Evolutionary conservation across 1,140 invertebrate genomes (phyloP).

Genomic region (Dendroctonus ponderosae): DNA sequence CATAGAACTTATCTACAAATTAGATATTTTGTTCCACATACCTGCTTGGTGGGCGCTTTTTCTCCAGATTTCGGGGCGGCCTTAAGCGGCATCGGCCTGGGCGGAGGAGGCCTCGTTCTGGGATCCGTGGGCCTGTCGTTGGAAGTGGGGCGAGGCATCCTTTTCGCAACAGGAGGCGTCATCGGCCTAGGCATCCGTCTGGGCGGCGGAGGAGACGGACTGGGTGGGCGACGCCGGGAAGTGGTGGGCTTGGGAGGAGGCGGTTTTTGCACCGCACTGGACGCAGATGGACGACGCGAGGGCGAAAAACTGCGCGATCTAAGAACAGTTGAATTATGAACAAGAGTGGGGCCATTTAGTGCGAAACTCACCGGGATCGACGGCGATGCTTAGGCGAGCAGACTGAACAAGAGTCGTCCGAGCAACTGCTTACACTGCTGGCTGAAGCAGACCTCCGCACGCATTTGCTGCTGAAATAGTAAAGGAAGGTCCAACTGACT

Average conservation of each 20-base stretch:
- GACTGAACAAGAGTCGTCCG: slow-evolving; percentile 76
- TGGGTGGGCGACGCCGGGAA: slow-evolving; percentile 40
- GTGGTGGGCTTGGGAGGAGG: slow-evolving; percentile 36
- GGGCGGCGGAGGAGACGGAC: slow-evolving; percentile 45
- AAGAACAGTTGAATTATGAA: slow-evolving; percentile 8
- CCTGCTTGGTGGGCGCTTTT: slow-evolving; percentile 2
- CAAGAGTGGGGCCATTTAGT: neutral
- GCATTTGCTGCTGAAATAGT: slow-evolving; percentile 4
- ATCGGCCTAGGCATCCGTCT: slow-evolving; percentile 51
- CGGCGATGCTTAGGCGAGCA: slow-evolving; percentile 59
- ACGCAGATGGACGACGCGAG: slow-evolving; percentile 41
- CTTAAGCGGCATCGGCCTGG: slow-evolving; percentile 42
- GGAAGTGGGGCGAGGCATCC: slow-evolving; percentile 45
- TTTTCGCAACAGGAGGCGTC: slow-evolving; percentile 53
- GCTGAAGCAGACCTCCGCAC: slow-evolving; percentile 58
- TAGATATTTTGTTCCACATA: too few species aligned
- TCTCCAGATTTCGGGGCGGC: slow-evolving; percentile 41
- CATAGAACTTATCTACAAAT: too few species aligned
- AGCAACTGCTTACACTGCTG: slow-evolving; percentile 75
- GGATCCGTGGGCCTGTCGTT: slow-evolving; percentile 49
- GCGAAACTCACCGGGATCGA: slow-evolving; percentile 45
- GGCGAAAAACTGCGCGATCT: slow-evolving; percentile 56
- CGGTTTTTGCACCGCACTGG: slow-evolving; percentile 33
- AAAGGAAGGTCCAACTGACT: neutral
- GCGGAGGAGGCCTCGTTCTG: slow-evolving; percentile 46